Base-by-base conservation (phyloP, 2,797 vertebrate species). In the Falco naumanni region DNA sequence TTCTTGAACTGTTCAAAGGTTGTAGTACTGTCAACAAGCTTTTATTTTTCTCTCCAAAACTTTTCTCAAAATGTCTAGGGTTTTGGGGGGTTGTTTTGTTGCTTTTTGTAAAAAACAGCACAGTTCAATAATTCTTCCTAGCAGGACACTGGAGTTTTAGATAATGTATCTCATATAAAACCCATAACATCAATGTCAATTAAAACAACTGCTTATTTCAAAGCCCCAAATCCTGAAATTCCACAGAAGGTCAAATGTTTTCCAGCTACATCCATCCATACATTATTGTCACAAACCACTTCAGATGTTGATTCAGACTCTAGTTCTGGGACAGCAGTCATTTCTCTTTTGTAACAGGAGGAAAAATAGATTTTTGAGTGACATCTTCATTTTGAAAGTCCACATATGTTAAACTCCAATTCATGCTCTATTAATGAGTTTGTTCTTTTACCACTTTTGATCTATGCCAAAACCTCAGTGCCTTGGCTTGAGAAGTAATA, bases 381-480 rank as follows among this genome's bases (percentile, higher is more conserved):
- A 69, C 50, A 87, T 24, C 8, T 20, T 22, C 39, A 10, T 37
- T 69, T 92, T 48, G 74, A 71, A 81, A 72, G 15, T 63, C 76
- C 20, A 28, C 9, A 26, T 45, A 51, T 11, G 5, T 75, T 82
- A 66, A 28, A 31, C 25, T 9, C 25, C 37, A 61, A 47, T 71
- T 77, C 65, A 79, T 33, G 45, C 11, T 82, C 77, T 68, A 50
- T 89, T 95, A 97, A 91, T 53, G 61, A 84, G 18, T 61, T 90
- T 89, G 45, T 41, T 87, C 75, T 95, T 88, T 76, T 48, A 41
- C 56, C 60, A 77, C 43, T 92, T 97, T 91, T 93, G 85, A 95
- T 96, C 84, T 92, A 24, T 48, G 48, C 64, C 39, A 84, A 92
- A 80, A 65, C 56, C 72, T 89, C 31, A 69, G 72, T 93, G 85